Conservation (phyloP, 1,140 invertebrate genomes). For the Metopolophium dirhodum region DNA sequence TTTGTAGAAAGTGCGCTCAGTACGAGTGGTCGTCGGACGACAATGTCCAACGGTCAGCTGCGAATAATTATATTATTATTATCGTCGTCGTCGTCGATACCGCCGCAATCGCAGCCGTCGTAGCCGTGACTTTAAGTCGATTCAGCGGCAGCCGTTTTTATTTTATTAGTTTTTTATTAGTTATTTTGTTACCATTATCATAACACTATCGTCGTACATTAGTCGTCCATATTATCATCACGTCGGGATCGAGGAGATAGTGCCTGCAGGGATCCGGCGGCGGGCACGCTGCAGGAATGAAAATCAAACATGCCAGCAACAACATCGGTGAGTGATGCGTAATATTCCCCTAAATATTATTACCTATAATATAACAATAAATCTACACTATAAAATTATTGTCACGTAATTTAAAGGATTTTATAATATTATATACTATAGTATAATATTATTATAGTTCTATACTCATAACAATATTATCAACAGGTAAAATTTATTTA, state of each 20-base stretch:
- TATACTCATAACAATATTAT: too few relatives aligned
- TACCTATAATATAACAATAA: not conserved
- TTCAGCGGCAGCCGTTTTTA: not conserved
- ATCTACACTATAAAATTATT: not conserved
- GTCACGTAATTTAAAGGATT: not conserved
- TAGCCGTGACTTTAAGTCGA: not conserved
- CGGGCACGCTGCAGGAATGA: constrained; percentile 20
- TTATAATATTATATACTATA: too few relatives aligned
- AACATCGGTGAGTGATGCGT: not conserved
- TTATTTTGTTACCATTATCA: not conserved
- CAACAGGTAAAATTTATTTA: too few relatives aligned
- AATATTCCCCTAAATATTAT: not conserved
- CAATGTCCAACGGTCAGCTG: not conserved
- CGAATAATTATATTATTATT: not conserved
- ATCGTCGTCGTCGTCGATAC: not conserved
- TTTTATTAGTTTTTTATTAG: not conserved
- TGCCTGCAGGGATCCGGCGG: not conserved
- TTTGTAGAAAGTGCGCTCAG: not conserved
- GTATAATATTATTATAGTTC: too few relatives aligned
- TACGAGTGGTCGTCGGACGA: constrained; percentile 15
- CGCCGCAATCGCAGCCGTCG: not conserved
- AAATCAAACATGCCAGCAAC: constrained; percentile 39
- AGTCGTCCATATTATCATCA: not conserved
- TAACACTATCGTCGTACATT: not conserved
- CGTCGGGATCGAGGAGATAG: not conserved